A percentile compares a stretch with the other conserved stretches of the same genome.
Conservation (phyloP, 2,113 vertebrate genomes). For the Monopterus albus region DNA sequence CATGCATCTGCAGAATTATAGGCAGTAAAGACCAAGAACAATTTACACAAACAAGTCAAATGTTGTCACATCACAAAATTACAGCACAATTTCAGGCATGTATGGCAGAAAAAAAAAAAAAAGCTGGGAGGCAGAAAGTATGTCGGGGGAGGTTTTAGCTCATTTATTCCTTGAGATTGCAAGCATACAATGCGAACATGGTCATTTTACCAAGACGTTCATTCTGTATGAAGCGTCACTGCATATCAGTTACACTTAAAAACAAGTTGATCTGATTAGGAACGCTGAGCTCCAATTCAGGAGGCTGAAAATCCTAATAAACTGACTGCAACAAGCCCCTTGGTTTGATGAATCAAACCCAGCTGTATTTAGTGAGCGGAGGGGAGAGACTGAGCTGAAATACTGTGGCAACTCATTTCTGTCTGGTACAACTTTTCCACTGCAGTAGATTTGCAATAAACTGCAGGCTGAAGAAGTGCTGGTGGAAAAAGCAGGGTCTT, state of each 20-base stretch:
- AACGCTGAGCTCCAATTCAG: slow-evolving; percentile 49
- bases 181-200: slow-evolving; percentile 20
- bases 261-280: slow-evolving; percentile 68
- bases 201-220: slow-evolving; percentile 20
- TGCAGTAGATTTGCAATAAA: not conserved
- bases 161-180: slow-evolving; percentile 33
- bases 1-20: not conserved
- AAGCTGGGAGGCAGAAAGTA: slow-evolving; percentile 37
- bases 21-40: slow-evolving; percentile 26
- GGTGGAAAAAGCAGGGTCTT: not conserved
- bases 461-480: not conserved
- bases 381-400: slow-evolving; percentile 20
- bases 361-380: slow-evolving; percentile 36
- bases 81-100: slow-evolving; percentile 39
- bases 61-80: slow-evolving; percentile 23
- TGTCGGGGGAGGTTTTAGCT: slow-evolving; percentile 45
- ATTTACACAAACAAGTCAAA: slow-evolving; percentile 49
- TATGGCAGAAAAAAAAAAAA: slow-evolving; percentile 38
- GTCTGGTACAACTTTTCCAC: no score
- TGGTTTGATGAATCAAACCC: slow-evolving; percentile 39
- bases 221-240: slow-evolving; percentile 5
- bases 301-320: slow-evolving; percentile 55
- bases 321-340: slow-evolving; percentile 21
- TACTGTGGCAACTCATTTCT: no score
- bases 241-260: slow-evolving; percentile 62